Base-by-base conservation (phyloP, 2,888 invertebrate species). In the Meliscaeva auricollis region DNA sequence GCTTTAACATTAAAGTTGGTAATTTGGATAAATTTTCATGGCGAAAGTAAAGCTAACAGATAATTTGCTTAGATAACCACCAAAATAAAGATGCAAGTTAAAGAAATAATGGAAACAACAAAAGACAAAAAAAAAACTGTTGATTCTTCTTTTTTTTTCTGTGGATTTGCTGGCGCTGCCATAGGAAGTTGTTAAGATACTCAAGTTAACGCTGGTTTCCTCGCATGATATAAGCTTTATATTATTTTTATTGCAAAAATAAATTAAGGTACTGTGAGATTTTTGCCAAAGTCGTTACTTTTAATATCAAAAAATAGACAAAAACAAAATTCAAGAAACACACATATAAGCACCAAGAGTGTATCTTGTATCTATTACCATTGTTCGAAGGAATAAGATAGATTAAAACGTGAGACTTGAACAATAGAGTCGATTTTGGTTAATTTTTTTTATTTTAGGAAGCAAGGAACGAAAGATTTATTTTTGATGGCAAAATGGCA, bases 401-500 rank as follows among this genome's bases (percentile, higher is more conserved):
- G 66, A 73, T 73, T 73, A 46, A 44, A 56, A 75, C 75, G 80
- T 85, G 84, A 76, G 54, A 48, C 50, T 76, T 52, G 17, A 75
- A 85, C 84, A 85, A 85, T 80, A 17, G 75, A 44, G 22, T 46
- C 52, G 80, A 75, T 75, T 79, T 68, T 52, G 48, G 32, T 46
- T 17, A 35, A 26, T 26, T 26, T 48, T 56, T 35, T 50, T 17
- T 52, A 15, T 48, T 41, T 30, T 35, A 58, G 38, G 26, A 26
- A 26, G 3, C 2, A 26, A 26, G 4, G 4, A 26, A 35, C 22
- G 60, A 48, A 70, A 62, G 68, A 62, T 83, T 74, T 84, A 58
- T 70, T 66, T 66, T 66, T 75, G 44, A 75, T 84, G 79, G 75
- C 26, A 75, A 75, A 66, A 75, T 84, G 79, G 75, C 26, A 75